Evolutionary conservation across 1,140 invertebrate genomes (phyloP).

Genomic region (Rhagoletis pomonella): DNA sequence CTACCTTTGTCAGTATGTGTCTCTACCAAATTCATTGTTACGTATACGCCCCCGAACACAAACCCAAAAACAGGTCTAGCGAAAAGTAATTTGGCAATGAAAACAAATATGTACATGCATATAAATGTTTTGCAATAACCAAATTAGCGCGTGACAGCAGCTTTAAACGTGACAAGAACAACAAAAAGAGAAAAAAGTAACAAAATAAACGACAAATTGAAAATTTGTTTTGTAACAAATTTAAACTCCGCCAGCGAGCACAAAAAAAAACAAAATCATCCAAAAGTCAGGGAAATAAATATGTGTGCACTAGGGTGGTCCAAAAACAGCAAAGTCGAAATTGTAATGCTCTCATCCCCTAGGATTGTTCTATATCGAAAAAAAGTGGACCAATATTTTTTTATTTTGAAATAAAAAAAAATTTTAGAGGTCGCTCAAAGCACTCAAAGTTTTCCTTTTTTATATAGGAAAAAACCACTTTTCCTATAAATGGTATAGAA

Average conservation of each 20-base stretch:
- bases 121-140: background rate
- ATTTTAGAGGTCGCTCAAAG: too few species aligned
- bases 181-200: background rate
- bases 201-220: conserved; percentile 13
- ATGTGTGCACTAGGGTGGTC: too few species aligned
- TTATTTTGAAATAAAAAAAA: too few species aligned
- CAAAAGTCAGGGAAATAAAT: background rate
- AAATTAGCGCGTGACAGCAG: conserved; percentile 10
- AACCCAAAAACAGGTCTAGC: background rate
- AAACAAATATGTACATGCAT: background rate
- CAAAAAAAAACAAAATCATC: background rate
- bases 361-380: too few species aligned
- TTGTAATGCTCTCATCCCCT: too few species aligned
- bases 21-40: background rate
- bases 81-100: background rate
- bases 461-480: too few species aligned
- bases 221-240: conserved; percentile 40
- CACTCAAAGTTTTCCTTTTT: too few species aligned
- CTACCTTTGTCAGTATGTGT: too few species aligned
- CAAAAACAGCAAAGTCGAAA: too few species aligned
- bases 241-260: background rate
- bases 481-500: too few species aligned
- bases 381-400: too few species aligned
- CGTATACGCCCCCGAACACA: conserved; percentile 14
- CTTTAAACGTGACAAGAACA: background rate